Base-by-base conservation (phyloP, 2,797 vertebrate genomes). In the Odontamblyopus lacepedii region DNA sequence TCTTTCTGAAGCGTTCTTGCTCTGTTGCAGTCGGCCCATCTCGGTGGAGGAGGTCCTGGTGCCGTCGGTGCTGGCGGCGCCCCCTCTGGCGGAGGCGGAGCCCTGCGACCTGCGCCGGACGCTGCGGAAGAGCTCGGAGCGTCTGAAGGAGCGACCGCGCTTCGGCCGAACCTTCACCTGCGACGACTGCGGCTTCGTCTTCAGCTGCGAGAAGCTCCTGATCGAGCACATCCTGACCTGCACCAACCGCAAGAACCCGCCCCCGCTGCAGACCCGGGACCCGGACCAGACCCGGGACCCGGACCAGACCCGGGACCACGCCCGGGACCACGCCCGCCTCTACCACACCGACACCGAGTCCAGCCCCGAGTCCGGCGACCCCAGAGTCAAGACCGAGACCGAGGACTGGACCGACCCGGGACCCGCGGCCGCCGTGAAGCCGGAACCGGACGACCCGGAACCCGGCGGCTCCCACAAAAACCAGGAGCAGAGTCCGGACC, bases 151-250 rank as follows among this genome's bases (percentile, higher is more conserved):
- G 66, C 96, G 97, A 0, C 95, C 97, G 1, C 95, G 98, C 0
- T 99, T 99, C 44, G 98, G 98, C 9, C 95, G 97, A 72, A 98
- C 97, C 29, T 99, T 97, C 90, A 99, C 98, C 60, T 99, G 98
- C 0, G 98, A 99, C 8, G 96, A 97, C 88, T 99, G 98, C 0
- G 98, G 98, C 60, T 99, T 99, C 19, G 97, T 98, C 63, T 99
- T 99, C 79, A 99, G 98, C 92, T 99, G 97, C 26, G 98, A 98
- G 83, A 98, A 98, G 84, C 94, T 99, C 30, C 78, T 99, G 60
- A 97, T 98, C 35, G 98, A 99, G 67, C 98, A 99, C 35, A 96
- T 97, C 75, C 90, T 98, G 72, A 98, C 97, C 0, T 99, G 98
- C 89, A 98, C 97, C 44, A 99, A 98, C 91, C 92, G 97, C 73